Conservation (phyloP, 2,113 vertebrate species). For the Marmota monax region DNA sequence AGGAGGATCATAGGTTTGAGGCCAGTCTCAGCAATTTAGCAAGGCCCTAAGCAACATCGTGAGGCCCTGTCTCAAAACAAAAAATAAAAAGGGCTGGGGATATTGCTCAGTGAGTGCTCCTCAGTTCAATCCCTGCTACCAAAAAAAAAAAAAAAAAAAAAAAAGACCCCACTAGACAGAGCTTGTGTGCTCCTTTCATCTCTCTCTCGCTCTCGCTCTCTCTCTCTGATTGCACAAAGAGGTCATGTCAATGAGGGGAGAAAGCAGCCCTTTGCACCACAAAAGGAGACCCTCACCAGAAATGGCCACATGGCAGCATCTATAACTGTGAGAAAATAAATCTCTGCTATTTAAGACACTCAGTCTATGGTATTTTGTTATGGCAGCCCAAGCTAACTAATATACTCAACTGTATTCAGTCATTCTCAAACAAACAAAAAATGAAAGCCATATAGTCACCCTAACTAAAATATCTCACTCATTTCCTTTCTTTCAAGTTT, state of each 20-base stretch:
- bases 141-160: no score
- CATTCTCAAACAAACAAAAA: constrained; percentile 11
- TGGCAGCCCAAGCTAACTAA: neutral
- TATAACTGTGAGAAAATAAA: neutral
- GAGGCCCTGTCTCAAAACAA: neutral
- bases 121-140: no score
- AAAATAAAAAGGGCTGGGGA: neutral
- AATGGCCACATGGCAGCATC: neutral
- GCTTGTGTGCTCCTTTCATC: neutral
- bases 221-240: neutral
- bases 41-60: neutral
- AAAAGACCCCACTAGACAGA: no score
- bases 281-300: neutral
- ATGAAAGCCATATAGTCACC: neutral
- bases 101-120: no score
- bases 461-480: neutral
- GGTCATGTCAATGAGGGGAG: neutral
- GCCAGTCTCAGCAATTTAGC: neutral
- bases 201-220: no score
- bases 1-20: neutral
- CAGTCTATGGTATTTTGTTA: neutral
- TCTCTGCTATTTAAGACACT: neutral
- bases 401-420: neutral
- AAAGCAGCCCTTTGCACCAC: neutral
- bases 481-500: neutral